phyloP scores from a whole-genome alignment of 2,113 vertebrate genomes.

The Gambusia affinis region DNA sequence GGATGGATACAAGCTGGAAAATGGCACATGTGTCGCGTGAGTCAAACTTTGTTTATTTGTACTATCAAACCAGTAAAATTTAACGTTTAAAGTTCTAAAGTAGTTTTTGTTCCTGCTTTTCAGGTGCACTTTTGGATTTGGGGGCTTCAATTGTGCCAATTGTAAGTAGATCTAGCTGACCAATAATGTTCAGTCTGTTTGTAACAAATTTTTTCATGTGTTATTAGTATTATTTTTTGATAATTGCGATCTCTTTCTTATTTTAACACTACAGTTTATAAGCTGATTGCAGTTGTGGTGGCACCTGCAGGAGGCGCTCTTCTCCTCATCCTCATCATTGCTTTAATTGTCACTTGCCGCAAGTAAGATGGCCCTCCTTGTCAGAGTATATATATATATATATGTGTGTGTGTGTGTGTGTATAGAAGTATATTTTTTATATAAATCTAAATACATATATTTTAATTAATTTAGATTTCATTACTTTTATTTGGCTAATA shows the following conservation, averaged over 20 bases:
- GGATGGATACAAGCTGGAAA: constrained; percentile 91
- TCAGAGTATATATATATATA: neutral
- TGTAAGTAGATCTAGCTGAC: constrained; percentile 81
- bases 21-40: constrained; percentile 90
- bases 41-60: constrained; percentile 32
- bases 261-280: constrained; percentile 84
- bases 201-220: neutral
- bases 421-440: too few species aligned
- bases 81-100: neutral
- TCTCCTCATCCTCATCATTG: constrained; percentile 88
- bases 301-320: constrained; percentile 90
- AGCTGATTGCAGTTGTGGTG: constrained; percentile 94
- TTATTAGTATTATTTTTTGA: neutral
- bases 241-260: constrained; percentile 9
- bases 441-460: too few species aligned
- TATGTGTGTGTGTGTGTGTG: too few species aligned
- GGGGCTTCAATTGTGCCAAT: constrained; percentile 96
- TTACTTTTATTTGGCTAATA: neutral
- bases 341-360: constrained; percentile 92
- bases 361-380: constrained; percentile 79
- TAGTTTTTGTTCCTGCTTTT: constrained; percentile 50
- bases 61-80: neutral
- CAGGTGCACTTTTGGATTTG: constrained; percentile 95
- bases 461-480: neutral
- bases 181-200: neutral